A percentile compares a stretch with the other conserved stretches of the same genome.
phyloP scores from a whole-genome alignment of 2,113 vertebrate species.

The Herpailurus yagouaroundi region DNA sequence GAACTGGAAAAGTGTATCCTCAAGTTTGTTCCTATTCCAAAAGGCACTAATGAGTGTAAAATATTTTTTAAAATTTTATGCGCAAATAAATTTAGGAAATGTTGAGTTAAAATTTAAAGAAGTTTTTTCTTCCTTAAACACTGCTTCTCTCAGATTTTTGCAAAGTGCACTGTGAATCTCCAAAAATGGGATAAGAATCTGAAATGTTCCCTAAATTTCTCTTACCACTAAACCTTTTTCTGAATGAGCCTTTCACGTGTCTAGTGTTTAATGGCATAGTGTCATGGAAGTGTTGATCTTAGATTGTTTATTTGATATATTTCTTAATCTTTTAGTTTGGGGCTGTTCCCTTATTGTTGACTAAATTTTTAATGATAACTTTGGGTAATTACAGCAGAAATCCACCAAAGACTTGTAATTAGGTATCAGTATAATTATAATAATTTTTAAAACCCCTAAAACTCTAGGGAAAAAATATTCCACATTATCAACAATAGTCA shows the following conservation, averaged over 20 bases:
- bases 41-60: neutral
- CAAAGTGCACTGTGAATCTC: conserved; percentile 8
- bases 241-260: neutral
- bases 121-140: neutral
- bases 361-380: neutral
- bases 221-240: conserved; percentile 8
- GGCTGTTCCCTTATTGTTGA: neutral
- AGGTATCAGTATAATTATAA: neutral
- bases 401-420: neutral
- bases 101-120: neutral
- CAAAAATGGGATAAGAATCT: neutral
- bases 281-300: conserved; percentile 27
- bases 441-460: neutral
- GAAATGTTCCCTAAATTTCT: conserved; percentile 5
- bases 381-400: neutral
- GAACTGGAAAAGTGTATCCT: neutral
- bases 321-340: neutral
- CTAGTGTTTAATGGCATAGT: neutral
- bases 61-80: neutral
- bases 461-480: neutral
- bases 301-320: neutral
- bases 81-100: neutral
- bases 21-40: neutral
- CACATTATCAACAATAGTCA: neutral
- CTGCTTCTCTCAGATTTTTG: conserved; percentile 7